Percentiles rank a stretch among this genome's conserved stretches.
These are phyloP conservation scores for Falco columbarius DNA, from an alignment of 2,797 vertebrate genomes.

Conservation along the genomic window DNA sequence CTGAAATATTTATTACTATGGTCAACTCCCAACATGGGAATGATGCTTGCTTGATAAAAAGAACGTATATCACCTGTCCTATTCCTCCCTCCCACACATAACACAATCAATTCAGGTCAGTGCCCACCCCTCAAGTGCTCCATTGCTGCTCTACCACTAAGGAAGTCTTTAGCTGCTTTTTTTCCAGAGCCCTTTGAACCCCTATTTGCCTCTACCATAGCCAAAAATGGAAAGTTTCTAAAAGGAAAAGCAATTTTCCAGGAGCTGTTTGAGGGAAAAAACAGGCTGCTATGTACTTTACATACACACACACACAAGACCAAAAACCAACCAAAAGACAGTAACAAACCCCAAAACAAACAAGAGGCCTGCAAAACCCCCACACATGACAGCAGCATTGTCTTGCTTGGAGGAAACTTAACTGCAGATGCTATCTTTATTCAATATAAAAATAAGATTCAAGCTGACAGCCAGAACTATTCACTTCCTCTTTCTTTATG, in stretches of 20 bases:
- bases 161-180: background rate
- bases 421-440: background rate
- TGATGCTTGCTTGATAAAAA: background rate
- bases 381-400: background rate
- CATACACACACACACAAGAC: background rate
- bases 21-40: background rate
- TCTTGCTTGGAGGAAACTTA: background rate
- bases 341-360: background rate
- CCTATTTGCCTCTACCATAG: background rate
- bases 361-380: background rate
- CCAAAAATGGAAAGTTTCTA: background rate
- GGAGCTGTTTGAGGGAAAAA: background rate
- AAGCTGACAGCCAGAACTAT: background rate
- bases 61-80: background rate
- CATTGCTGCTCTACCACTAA: background rate
- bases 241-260: background rate
- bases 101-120: background rate
- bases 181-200: background rate
- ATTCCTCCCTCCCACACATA: background rate
- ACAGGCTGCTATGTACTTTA: background rate
- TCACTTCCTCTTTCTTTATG: background rate
- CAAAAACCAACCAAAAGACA: background rate
- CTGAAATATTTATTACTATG: background rate
- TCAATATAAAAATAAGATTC: background rate
- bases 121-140: background rate